Evolutionary conservation across 2,113 vertebrate genomes (phyloP), one percentile per base, ranked within the genome.

Genomic region (Caretta caretta): DNA sequence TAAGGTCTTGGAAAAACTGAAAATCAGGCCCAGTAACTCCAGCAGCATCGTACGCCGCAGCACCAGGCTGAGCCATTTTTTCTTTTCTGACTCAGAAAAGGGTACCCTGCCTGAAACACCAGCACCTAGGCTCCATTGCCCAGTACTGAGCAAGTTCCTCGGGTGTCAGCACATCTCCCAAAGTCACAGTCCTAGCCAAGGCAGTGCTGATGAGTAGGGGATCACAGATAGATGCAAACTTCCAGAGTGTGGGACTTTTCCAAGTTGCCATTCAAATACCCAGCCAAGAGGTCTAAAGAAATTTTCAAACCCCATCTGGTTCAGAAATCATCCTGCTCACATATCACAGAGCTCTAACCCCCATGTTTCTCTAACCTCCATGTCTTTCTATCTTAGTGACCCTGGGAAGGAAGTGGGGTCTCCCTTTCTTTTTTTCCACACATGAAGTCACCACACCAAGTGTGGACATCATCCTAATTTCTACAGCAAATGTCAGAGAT

Each of bases 21-120:
- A 94, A 96, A 97, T 96, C 96, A 95, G 93, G 88, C 94, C 91
- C 90, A 96, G 65, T 59, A 92, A 76, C 89, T 94, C 87, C 89
- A 89, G 87, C 86, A 94, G 72, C 89, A 92, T 54, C 83, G 84
- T 90, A 75, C 35, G 78, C 53, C 87, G 27, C 38, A 48, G 87
- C 93, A 92, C 72, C 83, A 93, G 91, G 81, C 62, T 59, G 83
- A 94, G 87, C 72, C 81, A 75, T 95, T 96, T 93, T 75, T 83
- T 75, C n/a, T 25, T 76, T 76, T n/a, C 62, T 69, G 16, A 69
- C 14, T 69, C 62, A 17, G 14, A 8, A 16, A 19, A 69, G 8
- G 16, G 62, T n/a, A 5, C 19, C n/a, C 38, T 38, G 16, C 11
- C 38, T 25, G 72, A 42, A 76, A 25, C 38, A 76, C 2, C 6